Evolutionary conservation across 2,888 invertebrate genomes (phyloP).

Genomic region (Aromia moschata): DNA sequence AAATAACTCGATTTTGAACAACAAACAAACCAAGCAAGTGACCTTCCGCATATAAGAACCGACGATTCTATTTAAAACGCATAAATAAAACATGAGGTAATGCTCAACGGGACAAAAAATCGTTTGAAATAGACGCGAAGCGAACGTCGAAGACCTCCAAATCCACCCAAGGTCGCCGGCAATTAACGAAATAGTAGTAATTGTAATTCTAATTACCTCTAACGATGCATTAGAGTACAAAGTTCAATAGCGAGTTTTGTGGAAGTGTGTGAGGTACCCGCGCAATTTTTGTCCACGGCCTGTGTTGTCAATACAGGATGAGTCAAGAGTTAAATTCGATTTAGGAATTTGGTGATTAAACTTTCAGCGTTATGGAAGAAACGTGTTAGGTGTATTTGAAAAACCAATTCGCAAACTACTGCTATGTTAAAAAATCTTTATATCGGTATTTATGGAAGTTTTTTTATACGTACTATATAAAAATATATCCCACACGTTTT

Average conservation of each 20-base stretch:
- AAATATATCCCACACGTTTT: too few species aligned
- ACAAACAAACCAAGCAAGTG: background rate
- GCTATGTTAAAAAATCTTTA: too few species aligned
- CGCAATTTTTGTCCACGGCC: too few species aligned
- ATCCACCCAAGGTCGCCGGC: slow-evolving; percentile 1
- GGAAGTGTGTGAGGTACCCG: too few species aligned
- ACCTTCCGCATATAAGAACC: background rate
- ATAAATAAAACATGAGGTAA: slow-evolving; percentile 1
- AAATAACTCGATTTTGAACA: background rate
- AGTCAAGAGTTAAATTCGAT: too few species aligned
- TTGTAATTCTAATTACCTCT: slow-evolving; percentile 11
- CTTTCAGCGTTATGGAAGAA: too few species aligned
- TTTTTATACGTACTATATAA: too few species aligned
- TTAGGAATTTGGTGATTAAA: too few species aligned
- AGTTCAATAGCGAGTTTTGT: slow-evolving; percentile 1
- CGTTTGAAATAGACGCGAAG: background rate
- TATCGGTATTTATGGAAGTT: too few species aligned
- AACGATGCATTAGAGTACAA: slow-evolving; percentile 2
- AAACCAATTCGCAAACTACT: too few species aligned
- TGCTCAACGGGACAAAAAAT: background rate
- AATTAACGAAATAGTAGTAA: slow-evolving; percentile 3
- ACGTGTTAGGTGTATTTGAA: too few species aligned
- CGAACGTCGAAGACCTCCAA: background rate
- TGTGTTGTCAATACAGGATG: too few species aligned
- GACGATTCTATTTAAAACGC: background rate